Base-by-base conservation (phyloP, 92 coral and sea anemone species). In the Zoanthus gigantus region DNA sequence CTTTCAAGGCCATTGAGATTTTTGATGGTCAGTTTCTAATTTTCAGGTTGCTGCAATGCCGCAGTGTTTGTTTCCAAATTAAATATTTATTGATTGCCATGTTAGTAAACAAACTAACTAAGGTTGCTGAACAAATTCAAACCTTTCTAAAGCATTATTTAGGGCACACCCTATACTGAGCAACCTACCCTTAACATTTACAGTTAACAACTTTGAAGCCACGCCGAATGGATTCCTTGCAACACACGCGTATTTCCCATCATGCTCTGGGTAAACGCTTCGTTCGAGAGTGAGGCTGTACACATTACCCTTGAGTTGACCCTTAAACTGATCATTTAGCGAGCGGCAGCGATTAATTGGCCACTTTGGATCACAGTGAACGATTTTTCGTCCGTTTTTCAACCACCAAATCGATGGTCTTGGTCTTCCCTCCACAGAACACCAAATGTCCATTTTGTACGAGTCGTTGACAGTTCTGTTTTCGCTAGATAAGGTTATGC, bases 381-480 rank as follows among this genome's bases (percentile, higher is more conserved):
- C 63, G 29, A 81, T 11, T 32, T 46, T 32, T 6, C 31, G 85
- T n/a, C 85, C 86, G 67, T 91, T 92, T 76, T 45, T 87, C 57
- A 93, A 32, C 96, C 96, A 95, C 72, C 52, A 87, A 32, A 95
- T 83, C 11, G 93, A 74, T 32, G 98, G 98, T 30, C 61, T 53
- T 48, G 98, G 98, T 56, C 90, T 89, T 6, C 98, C 98, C 6
- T 60, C 83, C 18, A 93, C 96, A 8, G 46, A 48, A 79, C 98
- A 95, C 74, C 82, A 84, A 56, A 89, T 80, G 15, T 91, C 85
- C 4, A 95, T 86, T n/a, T 67, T 88, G 60, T 65, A 60, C 18
- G 85, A 46, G 31, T 81, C 85, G 63, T 81, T 81, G 23, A 81
- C 60, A 66, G 74, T 66, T 67, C 57, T 81, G 75, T 81, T 81